phyloP scores from a whole-genome alignment of 2,113 vertebrate genomes.

The Diphyllodes magnificus region DNA sequence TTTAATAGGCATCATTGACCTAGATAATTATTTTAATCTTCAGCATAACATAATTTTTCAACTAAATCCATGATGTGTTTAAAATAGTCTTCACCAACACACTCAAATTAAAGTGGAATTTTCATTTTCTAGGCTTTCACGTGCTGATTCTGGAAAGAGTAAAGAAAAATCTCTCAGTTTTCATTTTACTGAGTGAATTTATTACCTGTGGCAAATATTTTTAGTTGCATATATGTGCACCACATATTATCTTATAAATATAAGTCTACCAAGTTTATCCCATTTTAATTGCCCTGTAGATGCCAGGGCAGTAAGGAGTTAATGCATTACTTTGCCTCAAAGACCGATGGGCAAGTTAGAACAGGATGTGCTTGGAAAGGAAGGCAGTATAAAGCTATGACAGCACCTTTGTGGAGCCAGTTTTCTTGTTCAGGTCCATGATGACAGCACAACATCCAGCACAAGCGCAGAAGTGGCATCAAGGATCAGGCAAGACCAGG shows the following conservation, averaged over 20 bases:
- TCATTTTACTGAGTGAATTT: not conserved
- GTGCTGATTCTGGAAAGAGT: not conserved
- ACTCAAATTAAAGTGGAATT: not conserved
- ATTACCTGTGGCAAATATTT: not conserved
- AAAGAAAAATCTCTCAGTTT: not conserved
- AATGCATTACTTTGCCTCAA: not conserved
- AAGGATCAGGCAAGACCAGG: not conserved
- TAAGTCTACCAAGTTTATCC: not conserved
- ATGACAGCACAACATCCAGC: not conserved
- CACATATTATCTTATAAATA: not conserved
- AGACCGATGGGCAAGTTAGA: not conserved
- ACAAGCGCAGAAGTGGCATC: rapidly evolving
- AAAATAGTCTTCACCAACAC: not conserved
- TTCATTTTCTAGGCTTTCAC: not conserved
- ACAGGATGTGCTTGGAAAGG: not conserved
- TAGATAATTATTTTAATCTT: not conserved
- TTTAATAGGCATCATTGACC: not conserved
- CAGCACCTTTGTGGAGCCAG: not conserved
- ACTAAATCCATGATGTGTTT: not conserved
- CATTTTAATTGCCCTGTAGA: not conserved
- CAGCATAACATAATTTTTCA: rapidly evolving
- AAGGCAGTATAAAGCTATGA: rapidly evolving
- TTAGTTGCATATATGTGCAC: not conserved
- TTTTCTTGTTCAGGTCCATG: not conserved
- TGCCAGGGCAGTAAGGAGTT: not conserved